A percentile compares a stretch with the other conserved stretches of the same genome.
Evolutionary conservation across 2,888 invertebrate species (phyloP).

Genomic region (Coecobrya sp.): DNA sequence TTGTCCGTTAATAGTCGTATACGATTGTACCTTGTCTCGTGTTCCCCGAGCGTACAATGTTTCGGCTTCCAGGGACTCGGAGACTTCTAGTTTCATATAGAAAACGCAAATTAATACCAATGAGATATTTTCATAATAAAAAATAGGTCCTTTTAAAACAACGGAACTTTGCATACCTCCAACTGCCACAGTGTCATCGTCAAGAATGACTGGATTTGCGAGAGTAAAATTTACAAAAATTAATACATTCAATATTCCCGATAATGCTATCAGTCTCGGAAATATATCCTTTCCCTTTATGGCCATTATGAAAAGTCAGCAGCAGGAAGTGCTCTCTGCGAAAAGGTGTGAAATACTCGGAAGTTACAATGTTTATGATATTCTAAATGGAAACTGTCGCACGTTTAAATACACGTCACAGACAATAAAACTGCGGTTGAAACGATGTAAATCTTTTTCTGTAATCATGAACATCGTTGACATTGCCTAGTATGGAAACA

Average conservation of each 20-base stretch:
- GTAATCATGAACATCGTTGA: too few species aligned
- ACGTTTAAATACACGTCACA: slow-evolving; percentile 64
- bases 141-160: not conserved
- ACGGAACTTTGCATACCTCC: slow-evolving; percentile 44
- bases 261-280: not conserved
- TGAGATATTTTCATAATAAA: not conserved
- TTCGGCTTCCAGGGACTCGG: not conserved
- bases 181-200: slow-evolving; percentile 62
- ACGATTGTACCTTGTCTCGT: not conserved
- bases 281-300: not conserved
- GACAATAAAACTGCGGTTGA: not conserved
- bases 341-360: not conserved
- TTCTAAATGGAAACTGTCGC: not conserved
- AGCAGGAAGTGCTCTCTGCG: not conserved
- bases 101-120: not conserved
- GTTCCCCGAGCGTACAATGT: not conserved
- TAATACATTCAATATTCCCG: not conserved
- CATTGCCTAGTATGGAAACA: not conserved
- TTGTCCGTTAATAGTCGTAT: slow-evolving; percentile 48
- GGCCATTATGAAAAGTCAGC: not conserved
- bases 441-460: too few species aligned
- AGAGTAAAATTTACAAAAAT: not conserved
- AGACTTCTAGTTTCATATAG: not conserved
- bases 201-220: slow-evolving; percentile 20
- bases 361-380: not conserved